A percentile compares a stretch with the other conserved stretches of the same genome.
Conservation (phyloP, 2,797 vertebrate species). For the Liasis olivaceus region DNA sequence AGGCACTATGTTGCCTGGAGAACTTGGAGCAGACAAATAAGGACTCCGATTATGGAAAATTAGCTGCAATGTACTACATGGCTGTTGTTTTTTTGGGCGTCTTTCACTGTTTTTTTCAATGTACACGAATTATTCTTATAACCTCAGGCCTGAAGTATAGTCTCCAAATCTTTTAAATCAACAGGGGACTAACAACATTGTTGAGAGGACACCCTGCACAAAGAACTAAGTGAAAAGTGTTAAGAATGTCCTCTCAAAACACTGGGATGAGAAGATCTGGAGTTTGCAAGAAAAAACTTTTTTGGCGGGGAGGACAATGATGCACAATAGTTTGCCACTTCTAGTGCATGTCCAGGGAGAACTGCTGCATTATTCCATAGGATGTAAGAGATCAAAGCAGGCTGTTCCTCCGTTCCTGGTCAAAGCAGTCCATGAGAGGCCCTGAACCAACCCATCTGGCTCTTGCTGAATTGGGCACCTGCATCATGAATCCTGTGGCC, state of each 20-base stretch:
- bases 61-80: neutral
- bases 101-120: neutral
- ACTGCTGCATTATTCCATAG: neutral
- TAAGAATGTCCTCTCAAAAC: neutral
- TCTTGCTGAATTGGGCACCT: neutral
- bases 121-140: neutral
- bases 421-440: neutral
- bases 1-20: neutral
- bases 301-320: neutral
- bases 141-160: neutral
- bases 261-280: neutral
- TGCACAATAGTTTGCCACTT: neutral
- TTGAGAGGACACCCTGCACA: neutral
- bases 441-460: neutral
- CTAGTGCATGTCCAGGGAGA: neutral
- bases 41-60: neutral
- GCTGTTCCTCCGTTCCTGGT: neutral
- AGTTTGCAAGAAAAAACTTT: neutral
- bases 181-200: neutral
- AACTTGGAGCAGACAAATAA: neutral
- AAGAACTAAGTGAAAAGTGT: neutral
- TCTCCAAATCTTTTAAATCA: neutral
- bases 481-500: neutral
- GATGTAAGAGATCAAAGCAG: neutral
- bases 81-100: neutral